Base-by-base conservation (phyloP, 2,888 invertebrate genomes). In the Saturnia pavonia region DNA sequence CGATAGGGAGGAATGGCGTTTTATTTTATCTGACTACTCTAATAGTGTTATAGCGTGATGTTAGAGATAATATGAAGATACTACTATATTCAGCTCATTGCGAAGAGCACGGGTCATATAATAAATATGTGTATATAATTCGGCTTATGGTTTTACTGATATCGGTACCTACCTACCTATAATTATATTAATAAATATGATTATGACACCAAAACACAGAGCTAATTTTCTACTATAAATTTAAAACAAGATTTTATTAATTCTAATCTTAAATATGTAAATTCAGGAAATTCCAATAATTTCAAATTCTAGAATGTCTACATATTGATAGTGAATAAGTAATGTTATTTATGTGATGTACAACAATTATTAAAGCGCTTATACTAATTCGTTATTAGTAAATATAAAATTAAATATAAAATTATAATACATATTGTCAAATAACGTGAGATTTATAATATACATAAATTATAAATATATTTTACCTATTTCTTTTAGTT, bases 401-500 rank as follows among this genome's bases (percentile, higher is more conserved):
- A 19, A 51, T 51, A 14, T 43, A 51, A 51, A 1, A 19, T 34
- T 19, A 51, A 19, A 51, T n/a, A n/a, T n/a, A n/a, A n/a, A 51
- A 51, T 51, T 2, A 51, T 51, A 51, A 16, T 51, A 19, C 48
- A 7, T 51, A 51, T 51, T 51, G 6, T 51, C 2, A 16, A 51
- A 19, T 19, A 7, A 19, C 19, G 19, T 16, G 19, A 3, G 16
- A 51, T 51, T 16, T 51, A 51, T 51, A 69, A 69, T 57, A 22
- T 40, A 63, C 66, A 69, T 34, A 34, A 34, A 4, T 45, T 63
- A 67, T 63, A 69, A 68, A 40, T 34, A 45, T 25, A 45, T 81
- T n/a, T 88, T 90, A 96, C 97, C 96, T 77, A 96, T 94, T 82
- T 94, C 93, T 79, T 91, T 81, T 11, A 97, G 91, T 76, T 95